Base-by-base conservation (phyloP, 2,113 vertebrate genomes). In the Crotalus tigris region DNA sequence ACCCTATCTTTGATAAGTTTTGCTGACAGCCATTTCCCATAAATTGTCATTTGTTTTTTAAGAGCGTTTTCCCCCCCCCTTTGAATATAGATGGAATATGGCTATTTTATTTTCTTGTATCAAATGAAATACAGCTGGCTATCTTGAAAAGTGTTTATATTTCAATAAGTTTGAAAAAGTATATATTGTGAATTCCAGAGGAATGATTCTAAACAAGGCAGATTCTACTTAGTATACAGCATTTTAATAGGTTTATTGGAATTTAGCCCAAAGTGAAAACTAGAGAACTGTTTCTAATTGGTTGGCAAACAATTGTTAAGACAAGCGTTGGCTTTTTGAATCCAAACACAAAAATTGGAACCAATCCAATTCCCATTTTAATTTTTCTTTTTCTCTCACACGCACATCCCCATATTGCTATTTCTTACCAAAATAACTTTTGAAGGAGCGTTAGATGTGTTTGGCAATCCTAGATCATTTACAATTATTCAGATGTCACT, bases 201-300 rank as follows among this genome's bases (percentile, higher is more conserved):
- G 89, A 90, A 90, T 87, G 57, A 57, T 93, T 93, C 55, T 59
- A 64, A 87, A 90, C 89, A 90, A 90, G 89, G 69, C 92, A 90
- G 89, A 90, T 93, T 90, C 89, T 58, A 64, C 92, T 93, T 15
- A 33, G 33, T 85, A 86, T 87, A 9, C 11, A 94, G 85, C 5
- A 9, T 87, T 88, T 92, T 46, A 21, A 69, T 4, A 89, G 87
- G 89, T 69, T 90, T 64, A 69, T 59, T 93, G 87, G 89, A 87
- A 91, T 13, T 0, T 17, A 58, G 88, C 91, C 94, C 88, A 94
- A 85, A 86, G 44, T 92, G 75, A 58, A 88, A 93, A 85, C 64
- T 2, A 46, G 10, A 3, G 2, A 3, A 5, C 11, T 44, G 53
- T 19, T n/a, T 94, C 5, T 75, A 49, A 29, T 59, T 1, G 58